Conservation (phyloP, 2,888 invertebrate species). For the Nephrotoma guestfalica region DNA sequence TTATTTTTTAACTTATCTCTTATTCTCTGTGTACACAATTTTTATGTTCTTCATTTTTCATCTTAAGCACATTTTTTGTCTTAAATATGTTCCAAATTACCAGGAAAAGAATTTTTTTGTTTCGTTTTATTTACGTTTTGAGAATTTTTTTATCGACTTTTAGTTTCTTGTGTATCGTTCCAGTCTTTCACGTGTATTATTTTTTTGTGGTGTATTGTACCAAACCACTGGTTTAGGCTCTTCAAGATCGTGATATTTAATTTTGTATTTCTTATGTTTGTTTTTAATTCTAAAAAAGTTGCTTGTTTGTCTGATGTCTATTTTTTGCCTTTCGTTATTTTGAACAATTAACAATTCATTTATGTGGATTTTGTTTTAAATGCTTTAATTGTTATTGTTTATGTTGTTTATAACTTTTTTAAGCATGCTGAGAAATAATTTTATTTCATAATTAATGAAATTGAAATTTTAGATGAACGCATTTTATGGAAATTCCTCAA, state of each 20-base stretch:
- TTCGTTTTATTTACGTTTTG: not conserved
- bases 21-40: not conserved
- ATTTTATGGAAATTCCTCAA: not conserved
- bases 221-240: not conserved
- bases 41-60: not conserved
- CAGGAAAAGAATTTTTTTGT: not conserved
- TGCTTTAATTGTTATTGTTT: not conserved
- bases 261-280: not conserved
- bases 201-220: not conserved
- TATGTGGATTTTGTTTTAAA: not conserved
- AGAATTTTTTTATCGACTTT: not conserved
- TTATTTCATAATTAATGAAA: not conserved
- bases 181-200: not conserved
- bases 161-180: not conserved
- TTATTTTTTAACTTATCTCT: not conserved
- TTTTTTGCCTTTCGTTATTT: not conserved
- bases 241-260: not conserved
- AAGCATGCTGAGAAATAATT: not conserved
- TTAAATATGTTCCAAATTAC: not conserved
- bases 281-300: not conserved
- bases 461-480: not conserved
- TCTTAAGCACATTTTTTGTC: not conserved
- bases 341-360: not conserved
- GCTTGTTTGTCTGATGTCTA: not conserved
- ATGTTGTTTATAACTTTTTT: not conserved